Conservation (phyloP, 2,888 invertebrate species). For the Orchestes rusci region DNA sequence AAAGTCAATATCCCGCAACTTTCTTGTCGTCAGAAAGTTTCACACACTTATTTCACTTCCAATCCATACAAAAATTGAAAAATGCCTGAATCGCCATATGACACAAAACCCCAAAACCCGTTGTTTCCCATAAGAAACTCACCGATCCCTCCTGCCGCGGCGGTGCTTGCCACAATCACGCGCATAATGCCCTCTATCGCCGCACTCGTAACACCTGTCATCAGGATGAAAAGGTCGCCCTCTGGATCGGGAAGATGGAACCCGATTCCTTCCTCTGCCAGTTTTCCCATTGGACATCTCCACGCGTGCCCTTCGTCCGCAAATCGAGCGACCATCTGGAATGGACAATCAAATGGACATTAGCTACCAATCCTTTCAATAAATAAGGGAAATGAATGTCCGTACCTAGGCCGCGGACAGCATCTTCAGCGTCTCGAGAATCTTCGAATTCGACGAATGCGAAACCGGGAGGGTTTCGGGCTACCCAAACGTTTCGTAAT, state of each 20-base stretch:
- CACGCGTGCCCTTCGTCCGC: constrained; percentile 83
- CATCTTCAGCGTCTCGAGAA: constrained; percentile 80
- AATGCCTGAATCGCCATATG: too few relatives aligned
- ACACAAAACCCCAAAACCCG: too few relatives aligned
- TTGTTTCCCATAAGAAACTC: constrained; percentile 8
- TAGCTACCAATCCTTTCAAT: too few relatives aligned
- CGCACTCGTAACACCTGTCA: constrained; percentile 92
- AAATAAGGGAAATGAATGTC: too few relatives aligned
- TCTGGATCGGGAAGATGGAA: constrained; percentile 53
- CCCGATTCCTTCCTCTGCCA: constrained; percentile 42
- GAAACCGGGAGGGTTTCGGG: constrained; percentile 87
- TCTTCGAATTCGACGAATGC: constrained; percentile 89
- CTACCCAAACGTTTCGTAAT: constrained; percentile 88
- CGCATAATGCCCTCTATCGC: constrained; percentile 89
- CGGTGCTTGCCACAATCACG: constrained; percentile 76
- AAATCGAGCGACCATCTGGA: constrained; percentile 73
- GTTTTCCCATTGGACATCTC: constrained; percentile 87
- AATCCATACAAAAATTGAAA: too few relatives aligned
- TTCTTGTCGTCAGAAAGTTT: too few relatives aligned
- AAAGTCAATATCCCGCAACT: too few relatives aligned
- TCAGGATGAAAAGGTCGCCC: constrained; percentile 81
- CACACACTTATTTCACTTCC: too few relatives aligned
- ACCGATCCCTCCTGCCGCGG: constrained; percentile 45
- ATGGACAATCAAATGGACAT: too few relatives aligned
- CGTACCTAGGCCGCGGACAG: constrained; percentile 75